These are phyloP conservation scores for Hydropsyche betteni DNA, from an alignment of 2,888 invertebrate genomes.

Conservation along the genomic window DNA sequence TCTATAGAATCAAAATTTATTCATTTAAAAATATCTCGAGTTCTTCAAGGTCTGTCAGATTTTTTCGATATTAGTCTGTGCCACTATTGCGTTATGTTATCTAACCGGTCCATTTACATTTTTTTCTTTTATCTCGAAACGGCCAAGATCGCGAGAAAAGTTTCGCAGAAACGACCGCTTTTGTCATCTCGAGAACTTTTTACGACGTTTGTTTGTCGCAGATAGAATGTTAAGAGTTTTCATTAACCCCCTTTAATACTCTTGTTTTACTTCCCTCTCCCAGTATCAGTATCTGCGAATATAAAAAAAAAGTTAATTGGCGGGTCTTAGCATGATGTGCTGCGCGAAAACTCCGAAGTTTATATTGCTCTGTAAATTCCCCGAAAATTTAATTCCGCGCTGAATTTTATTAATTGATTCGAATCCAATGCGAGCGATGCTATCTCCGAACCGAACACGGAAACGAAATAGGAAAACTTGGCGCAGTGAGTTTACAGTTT, in stretches of 20 bases:
- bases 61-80: not conserved
- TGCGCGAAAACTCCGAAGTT: too few relatives aligned
- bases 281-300: too few relatives aligned
- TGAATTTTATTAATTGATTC: too few relatives aligned
- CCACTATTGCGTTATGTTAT: not conserved
- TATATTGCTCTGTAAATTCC: too few relatives aligned
- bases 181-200: conserved; percentile 35
- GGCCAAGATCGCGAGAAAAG: conserved; percentile 6
- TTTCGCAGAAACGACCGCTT: conserved; percentile 33
- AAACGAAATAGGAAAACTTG: too few relatives aligned
- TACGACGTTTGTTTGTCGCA: conserved; percentile 28
- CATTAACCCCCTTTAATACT: conserved; percentile 23
- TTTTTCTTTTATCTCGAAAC: conserved; percentile 23
- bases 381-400: too few relatives aligned
- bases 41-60: not conserved
- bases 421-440: too few relatives aligned
- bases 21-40: not conserved
- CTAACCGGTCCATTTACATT: not conserved
- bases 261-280: conserved; percentile 5
- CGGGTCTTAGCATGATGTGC: too few relatives aligned
- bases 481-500: too few relatives aligned
- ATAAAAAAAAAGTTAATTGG: too few relatives aligned
- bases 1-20: conserved; percentile 4
- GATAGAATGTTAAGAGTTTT: conserved; percentile 35
- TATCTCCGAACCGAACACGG: too few relatives aligned